Conservation (phyloP, 2,797 vertebrate genomes). For the Sebastes nivosus region DNA sequence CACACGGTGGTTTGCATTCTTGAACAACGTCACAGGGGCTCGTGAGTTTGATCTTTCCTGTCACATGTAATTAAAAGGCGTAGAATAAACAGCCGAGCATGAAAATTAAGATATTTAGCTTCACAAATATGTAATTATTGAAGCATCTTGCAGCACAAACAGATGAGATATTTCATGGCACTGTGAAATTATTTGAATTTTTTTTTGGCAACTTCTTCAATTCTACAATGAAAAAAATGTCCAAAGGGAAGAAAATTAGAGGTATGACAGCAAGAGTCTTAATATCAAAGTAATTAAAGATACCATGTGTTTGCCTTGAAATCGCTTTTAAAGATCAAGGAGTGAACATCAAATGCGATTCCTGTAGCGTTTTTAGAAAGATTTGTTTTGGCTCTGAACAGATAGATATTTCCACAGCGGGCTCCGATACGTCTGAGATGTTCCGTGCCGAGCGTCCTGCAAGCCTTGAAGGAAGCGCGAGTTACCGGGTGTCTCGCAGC, state of each 20-base stretch:
- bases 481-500: constrained; percentile 43
- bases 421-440: not conserved
- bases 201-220: not conserved
- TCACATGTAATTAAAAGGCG: not conserved
- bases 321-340: constrained; percentile 55
- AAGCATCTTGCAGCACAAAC: not conserved
- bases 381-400: not conserved
- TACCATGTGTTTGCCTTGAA: constrained; percentile 21
- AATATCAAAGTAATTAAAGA: constrained; percentile 18
- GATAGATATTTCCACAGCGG: not conserved
- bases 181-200: not conserved
- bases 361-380: not conserved
- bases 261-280: not conserved
- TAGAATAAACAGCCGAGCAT: not conserved
- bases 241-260: constrained; percentile 2
- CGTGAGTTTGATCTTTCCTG: not conserved
- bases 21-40: not conserved
- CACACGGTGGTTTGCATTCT: constrained; percentile 3
- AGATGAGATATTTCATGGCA: not conserved
- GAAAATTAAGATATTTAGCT: not conserved
- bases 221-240: not conserved
- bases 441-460: constrained; percentile 12
- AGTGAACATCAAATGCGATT: constrained; percentile 36
- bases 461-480: constrained; percentile 16
- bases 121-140: not conserved